Conservation (phyloP, 2,888 invertebrate genomes). For the Andrena flavipes region DNA sequence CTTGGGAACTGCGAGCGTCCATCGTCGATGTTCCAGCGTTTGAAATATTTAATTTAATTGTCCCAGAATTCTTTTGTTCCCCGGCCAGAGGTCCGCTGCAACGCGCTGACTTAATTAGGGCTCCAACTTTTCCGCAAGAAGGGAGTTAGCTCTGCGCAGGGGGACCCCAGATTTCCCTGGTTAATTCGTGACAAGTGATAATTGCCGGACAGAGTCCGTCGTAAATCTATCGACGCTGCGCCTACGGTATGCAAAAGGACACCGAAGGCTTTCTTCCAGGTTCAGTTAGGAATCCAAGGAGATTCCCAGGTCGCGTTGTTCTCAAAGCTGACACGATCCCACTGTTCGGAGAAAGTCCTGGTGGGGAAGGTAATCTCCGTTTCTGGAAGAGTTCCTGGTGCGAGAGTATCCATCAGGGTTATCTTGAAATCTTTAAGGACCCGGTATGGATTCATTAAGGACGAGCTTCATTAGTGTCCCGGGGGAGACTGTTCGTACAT, state of each 20-base stretch:
- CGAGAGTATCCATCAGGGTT: slow-evolving; percentile 72
- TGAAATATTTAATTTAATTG: slow-evolving; percentile 45
- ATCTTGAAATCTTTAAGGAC: slow-evolving; percentile 71
- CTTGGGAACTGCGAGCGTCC: background rate
- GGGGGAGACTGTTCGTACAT: slow-evolving; percentile 60
- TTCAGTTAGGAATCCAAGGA: slow-evolving; percentile 18
- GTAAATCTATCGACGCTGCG: slow-evolving; percentile 51
- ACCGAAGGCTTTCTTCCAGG: background rate
- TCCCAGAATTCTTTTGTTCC: slow-evolving; percentile 21
- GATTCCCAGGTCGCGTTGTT: slow-evolving; percentile 25
- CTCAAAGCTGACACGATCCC: slow-evolving; percentile 36
- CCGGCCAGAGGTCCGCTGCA: background rate
- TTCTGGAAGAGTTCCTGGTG: slow-evolving; percentile 61
- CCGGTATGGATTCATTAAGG: slow-evolving; percentile 81
- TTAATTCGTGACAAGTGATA: slow-evolving; percentile 55
- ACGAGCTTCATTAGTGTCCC: slow-evolving; percentile 80
- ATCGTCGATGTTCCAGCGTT: background rate
- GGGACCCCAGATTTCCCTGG: slow-evolving; percentile 23
- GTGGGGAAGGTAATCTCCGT: slow-evolving; percentile 54
- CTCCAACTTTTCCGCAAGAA: slow-evolving; percentile 15
- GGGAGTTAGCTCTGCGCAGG: background rate
- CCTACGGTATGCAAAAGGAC: slow-evolving; percentile 51
- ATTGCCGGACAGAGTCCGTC: slow-evolving; percentile 45
- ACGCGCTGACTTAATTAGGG: slow-evolving; percentile 46
- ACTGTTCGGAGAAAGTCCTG: slow-evolving; percentile 50